phyloP scores from a whole-genome alignment of 2,113 vertebrate species.

The Alaudala cheleensis region DNA sequence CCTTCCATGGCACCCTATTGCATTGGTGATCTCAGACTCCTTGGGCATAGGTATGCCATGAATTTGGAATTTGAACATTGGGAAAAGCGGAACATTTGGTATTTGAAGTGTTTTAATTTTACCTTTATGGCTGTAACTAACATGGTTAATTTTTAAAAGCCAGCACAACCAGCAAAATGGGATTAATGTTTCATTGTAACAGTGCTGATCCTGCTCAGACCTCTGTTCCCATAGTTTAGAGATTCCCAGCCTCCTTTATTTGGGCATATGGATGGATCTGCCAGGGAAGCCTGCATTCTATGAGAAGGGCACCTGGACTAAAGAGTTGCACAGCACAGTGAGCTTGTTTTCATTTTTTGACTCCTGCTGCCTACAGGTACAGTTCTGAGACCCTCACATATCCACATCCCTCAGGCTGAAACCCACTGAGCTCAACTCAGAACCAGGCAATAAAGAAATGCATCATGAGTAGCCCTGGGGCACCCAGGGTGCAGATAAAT shows the following conservation, averaged over 20 bases:
- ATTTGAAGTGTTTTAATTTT: not conserved
- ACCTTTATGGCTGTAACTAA: not conserved
- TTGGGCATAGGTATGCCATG: not conserved
- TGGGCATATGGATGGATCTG: not conserved
- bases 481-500: not conserved
- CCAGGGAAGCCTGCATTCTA: not conserved
- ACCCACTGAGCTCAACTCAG: not conserved
- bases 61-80: not conserved
- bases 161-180: not conserved
- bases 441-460: not conserved
- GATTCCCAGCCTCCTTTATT: not conserved
- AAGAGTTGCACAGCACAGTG: not conserved
- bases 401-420: not conserved
- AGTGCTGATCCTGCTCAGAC: not conserved
- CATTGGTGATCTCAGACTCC: not conserved
- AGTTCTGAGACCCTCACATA: not conserved
- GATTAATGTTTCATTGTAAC: not conserved
- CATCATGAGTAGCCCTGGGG: not conserved
- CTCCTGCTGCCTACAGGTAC: not conserved
- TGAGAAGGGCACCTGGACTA: rapidly evolving
- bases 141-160: not conserved
- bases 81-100: not conserved
- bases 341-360: not conserved
- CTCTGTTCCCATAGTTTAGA: rapidly evolving
- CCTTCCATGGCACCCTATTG: rapidly evolving